These are phyloP conservation scores for Sebastes paucispinis DNA, from an alignment of 2,797 vertebrate species.

Conservation along the genomic window DNA sequence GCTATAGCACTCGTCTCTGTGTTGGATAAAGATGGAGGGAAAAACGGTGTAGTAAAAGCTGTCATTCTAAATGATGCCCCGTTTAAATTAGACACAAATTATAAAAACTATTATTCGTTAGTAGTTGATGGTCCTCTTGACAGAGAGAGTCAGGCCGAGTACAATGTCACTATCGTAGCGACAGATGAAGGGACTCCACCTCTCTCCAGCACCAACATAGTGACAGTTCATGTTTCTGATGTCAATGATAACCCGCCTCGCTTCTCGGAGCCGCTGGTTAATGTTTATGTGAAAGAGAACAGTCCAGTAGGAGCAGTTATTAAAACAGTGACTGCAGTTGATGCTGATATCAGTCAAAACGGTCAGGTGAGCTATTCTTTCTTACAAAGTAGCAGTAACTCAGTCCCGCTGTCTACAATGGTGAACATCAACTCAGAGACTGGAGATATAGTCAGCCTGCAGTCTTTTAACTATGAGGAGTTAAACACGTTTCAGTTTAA, in stretches of 20 bases:
- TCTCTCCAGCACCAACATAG: conserved; percentile 61
- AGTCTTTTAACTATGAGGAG: conserved; percentile 71
- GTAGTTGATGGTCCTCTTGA: conserved; percentile 51
- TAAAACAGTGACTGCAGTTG: conserved; percentile 59
- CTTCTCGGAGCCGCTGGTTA: conserved; percentile 67
- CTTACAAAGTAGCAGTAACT: too few relatives aligned
- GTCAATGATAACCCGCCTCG: conserved; percentile 82
- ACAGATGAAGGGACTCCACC: conserved; percentile 67
- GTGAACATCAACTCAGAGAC: conserved; percentile 69
- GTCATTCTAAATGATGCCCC: conserved; percentile 5
- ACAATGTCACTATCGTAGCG: conserved; percentile 59
- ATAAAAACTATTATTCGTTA: conserved; percentile 75
- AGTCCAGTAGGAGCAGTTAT: conserved; percentile 70
- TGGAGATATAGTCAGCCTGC: conserved; percentile 43
- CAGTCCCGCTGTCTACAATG: too few relatives aligned
- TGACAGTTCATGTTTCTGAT: conserved; percentile 74
- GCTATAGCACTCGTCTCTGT: conserved; percentile 69
- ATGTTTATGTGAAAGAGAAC: conserved; percentile 82
- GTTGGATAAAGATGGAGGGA: conserved; percentile 60
- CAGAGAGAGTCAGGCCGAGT: conserved; percentile 44
- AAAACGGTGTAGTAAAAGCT: conserved; percentile 56
- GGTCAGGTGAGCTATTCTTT: conserved; percentile 41
- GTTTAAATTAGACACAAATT: conserved; percentile 66
- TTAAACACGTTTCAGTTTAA: conserved; percentile 58
- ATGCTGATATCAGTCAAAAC: conserved; percentile 50